Evolutionary conservation across 2,113 vertebrate genomes (phyloP).

Genomic region (Scomber japonicus): DNA sequence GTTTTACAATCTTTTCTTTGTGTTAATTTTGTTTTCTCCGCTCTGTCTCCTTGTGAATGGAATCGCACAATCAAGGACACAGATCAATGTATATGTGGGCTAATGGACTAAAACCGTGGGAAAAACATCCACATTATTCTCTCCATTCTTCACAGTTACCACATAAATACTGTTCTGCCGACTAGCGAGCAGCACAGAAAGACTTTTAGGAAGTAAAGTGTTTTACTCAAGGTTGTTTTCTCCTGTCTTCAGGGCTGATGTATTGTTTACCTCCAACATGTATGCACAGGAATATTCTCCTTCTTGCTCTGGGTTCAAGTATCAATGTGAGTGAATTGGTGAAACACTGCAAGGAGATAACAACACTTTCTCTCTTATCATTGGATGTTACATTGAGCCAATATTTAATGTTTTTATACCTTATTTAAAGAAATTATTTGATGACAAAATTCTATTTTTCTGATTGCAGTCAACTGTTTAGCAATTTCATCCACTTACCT

Average conservation of each 20-base stretch:
- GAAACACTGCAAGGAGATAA: no score
- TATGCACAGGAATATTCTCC: background rate
- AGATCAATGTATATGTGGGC: slow-evolving; percentile 54
- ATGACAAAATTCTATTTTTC: no score
- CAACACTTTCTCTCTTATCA: no score
- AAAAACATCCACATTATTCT: slow-evolving; percentile 40
- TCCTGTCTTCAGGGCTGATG: no score
- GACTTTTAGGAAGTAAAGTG: background rate
- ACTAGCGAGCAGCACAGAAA: background rate
- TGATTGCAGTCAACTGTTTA: no score
- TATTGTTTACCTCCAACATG: background rate
- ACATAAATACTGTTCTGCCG: slow-evolving; percentile 2
- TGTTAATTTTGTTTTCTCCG: background rate
- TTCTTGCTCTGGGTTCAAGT: background rate
- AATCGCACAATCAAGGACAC: slow-evolving; percentile 59
- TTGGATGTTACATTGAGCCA: background rate
- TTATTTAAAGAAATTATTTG: no score
- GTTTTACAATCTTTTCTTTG: slow-evolving; percentile 22
- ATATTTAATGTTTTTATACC: background rate
- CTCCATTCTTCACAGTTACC: background rate
- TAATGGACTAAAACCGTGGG: slow-evolving; percentile 64
- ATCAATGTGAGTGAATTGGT: no score
- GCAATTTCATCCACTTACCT: no score
- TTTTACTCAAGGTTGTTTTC: no score
- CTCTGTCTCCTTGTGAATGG: slow-evolving; percentile 35